Base-by-base conservation (phyloP, 1,140 invertebrate species). In the Pteromalus puparum region DNA sequence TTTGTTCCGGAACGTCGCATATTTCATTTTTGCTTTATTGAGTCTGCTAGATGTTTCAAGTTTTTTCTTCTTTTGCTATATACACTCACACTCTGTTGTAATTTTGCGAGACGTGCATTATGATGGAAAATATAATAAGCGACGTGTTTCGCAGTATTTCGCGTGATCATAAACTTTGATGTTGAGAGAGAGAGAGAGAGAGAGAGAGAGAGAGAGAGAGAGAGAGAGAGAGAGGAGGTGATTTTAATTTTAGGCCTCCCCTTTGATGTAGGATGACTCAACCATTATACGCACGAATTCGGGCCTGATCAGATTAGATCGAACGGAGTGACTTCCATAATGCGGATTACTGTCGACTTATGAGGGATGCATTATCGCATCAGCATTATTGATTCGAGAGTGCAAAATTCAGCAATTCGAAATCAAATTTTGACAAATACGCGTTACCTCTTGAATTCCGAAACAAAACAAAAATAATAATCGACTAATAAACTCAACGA, bases 241-340 rank as follows among this genome's bases (percentile, higher is more conserved):
- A 65, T 65, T 21, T 65, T 7, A 18, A 65, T 5, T 21, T 65
- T 10, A 65, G 15, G 18, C 61, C 61, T 65, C 13, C 21, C 7
- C n/a, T 65, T 18, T 65, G 61, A 65, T 65, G 61, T 21, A 65
- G n/a, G 61, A 65, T 65, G 61, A 65, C 61, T 65, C 61, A 65
- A 21, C 15, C 18, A 65, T 65, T 65, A 21, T 18, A 65, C 18
- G 15, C 9, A 65, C 61, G 61, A 65, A 21, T 65, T 65, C 7
- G 21, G 15, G 6, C 61, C 18, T 24, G 61, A 65, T 18, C 18
- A 65, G 61, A 65, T 65, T 24, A 65, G 61, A 65, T 65, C 61
- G 7, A 65, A n/a, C 38, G 61, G n/a, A 65, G 61, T 21, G n/a
- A 65, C 0, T 65, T 65, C 61, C 61, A 65, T 65, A 65, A 65